A percentile compares a stretch with the other conserved stretches of the same genome.
Evolutionary conservation across 2,888 invertebrate species (phyloP).

Genomic region (Phragmatobia fuliginosa): DNA sequence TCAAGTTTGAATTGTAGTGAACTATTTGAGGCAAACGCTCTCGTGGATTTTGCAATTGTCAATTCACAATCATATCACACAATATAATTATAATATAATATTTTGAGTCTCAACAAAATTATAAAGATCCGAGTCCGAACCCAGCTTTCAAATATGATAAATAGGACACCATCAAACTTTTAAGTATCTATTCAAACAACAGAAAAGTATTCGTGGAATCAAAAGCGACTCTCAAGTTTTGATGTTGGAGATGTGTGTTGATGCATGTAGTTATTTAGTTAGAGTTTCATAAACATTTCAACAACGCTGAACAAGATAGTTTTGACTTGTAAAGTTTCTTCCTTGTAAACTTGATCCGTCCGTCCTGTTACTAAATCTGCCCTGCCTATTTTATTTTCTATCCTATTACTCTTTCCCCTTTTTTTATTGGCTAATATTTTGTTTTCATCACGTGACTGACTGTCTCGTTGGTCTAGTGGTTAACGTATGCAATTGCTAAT

Average conservation of each 20-base stretch:
- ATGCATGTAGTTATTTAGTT: conserved; percentile 27
- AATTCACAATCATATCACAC: too few species aligned
- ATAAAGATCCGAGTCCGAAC: neutral
- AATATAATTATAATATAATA: neutral
- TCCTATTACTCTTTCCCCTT: too few species aligned
- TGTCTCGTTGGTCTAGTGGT: too few species aligned
- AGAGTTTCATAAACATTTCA: conserved; percentile 34
- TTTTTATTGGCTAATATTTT: too few species aligned
- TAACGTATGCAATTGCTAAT: too few species aligned
- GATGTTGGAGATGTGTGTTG: conserved; percentile 23
- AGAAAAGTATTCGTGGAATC: conserved; percentile 26
- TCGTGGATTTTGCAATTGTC: neutral
- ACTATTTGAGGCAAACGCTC: neutral
- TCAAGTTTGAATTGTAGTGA: conserved; percentile 2
- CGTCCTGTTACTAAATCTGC: too few species aligned
- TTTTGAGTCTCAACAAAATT: neutral
- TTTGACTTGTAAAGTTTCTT: conserved; percentile 30
- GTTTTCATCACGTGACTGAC: too few species aligned
- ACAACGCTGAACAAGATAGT: conserved; percentile 31
- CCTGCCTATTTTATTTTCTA: too few species aligned
- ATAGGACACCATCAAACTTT: neutral
- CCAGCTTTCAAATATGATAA: neutral
- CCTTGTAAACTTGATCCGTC: neutral
- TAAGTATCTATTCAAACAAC: neutral
- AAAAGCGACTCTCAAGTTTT: conserved; percentile 21